phyloP scores from a whole-genome alignment of 2,888 invertebrate genomes.

The Colletes collaris region DNA sequence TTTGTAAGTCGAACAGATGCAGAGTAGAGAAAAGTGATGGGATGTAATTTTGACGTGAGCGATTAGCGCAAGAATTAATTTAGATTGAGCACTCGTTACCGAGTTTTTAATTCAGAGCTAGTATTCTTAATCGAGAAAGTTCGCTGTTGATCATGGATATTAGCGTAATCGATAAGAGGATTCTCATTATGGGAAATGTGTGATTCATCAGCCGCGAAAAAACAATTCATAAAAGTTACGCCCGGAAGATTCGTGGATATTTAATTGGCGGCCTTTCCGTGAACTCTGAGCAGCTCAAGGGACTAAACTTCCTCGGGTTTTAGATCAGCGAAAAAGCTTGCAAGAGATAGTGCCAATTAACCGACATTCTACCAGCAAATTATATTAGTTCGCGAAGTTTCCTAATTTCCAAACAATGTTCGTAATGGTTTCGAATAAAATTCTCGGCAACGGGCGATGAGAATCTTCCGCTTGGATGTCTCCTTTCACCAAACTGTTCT shows the following conservation, averaged over 20 bases:
- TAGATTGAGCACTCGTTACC: too few relatives aligned
- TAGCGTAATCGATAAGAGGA: too few relatives aligned
- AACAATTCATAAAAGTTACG: not conserved
- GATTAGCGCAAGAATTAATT: not conserved
- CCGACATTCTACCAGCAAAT: not conserved
- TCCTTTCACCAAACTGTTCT: not conserved
- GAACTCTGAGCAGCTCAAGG: conserved; percentile 1
- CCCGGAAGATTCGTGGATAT: too few relatives aligned
- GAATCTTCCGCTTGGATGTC: not conserved
- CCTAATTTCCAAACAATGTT: conserved; percentile 2
- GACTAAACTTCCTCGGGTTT: conserved; percentile 2
- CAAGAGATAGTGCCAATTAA: conserved; percentile 9
- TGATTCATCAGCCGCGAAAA: too few relatives aligned
- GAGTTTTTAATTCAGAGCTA: too few relatives aligned
- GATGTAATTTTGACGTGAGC: not conserved
- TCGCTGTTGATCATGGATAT: not conserved
- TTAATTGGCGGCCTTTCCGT: not conserved
- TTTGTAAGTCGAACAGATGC: too few relatives aligned
- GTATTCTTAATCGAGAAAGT: not conserved
- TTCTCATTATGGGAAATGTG: too few relatives aligned
- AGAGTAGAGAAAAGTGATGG: too few relatives aligned
- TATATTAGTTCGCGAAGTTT: conserved; percentile 9
- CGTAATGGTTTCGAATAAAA: not conserved
- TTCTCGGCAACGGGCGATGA: not conserved
- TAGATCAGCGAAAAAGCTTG: conserved; percentile 11